Base-by-base conservation (phyloP, 2,888 invertebrate species). In the Mesorhabditis belari region DNA sequence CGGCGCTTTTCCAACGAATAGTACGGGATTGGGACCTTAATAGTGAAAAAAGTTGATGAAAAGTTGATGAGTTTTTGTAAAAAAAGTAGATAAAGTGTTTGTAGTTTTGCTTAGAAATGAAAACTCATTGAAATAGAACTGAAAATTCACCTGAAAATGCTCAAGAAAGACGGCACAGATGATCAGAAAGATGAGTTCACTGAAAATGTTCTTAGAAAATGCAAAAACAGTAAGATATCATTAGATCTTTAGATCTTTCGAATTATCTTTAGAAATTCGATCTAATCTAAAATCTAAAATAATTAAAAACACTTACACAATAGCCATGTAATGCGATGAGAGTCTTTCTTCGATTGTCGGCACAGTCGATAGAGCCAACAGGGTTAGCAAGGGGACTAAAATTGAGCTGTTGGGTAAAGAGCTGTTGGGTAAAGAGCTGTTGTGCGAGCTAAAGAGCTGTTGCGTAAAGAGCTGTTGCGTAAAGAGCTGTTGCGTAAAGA, bases 311-410 rank as follows among this genome's bases (percentile, higher is more conserved):
- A 29, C 71, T 64, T 54, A 77, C 74, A 79, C 65, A 3, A 78
- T 51, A 12, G 75, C 73, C 6, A 78, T 72, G 76, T 77, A 78
- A 57, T 78, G 78, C 19, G 72, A 57, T 3, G 63, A 56, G 3
- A 72, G 61, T 49, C 78, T 76, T 49, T 75, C 71, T 25, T 75
- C 65, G 50, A 73, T 66, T 1, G 78, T 71, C 21, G 75, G 77
- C n/a, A 73, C 70, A 12, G 72, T 71, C 17, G 68, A 66, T 9
- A 67, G 55, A 25, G 70, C 68, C n/a, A 79, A 68, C 1, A 80
- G 67, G 19, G 75, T 61, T 67, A 79, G 70, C 3, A 78, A 59
- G 6, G 79, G 79, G 12, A 73, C 70, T 35, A 73, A n/a, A n/a
- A n/a, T n/a, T n/a, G n/a, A n/a, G n/a, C n/a, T n/a, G n/a, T n/a